Conservation (phyloP, 2,113 vertebrate genomes). For the Balaenoptera acutorostrata region DNA sequence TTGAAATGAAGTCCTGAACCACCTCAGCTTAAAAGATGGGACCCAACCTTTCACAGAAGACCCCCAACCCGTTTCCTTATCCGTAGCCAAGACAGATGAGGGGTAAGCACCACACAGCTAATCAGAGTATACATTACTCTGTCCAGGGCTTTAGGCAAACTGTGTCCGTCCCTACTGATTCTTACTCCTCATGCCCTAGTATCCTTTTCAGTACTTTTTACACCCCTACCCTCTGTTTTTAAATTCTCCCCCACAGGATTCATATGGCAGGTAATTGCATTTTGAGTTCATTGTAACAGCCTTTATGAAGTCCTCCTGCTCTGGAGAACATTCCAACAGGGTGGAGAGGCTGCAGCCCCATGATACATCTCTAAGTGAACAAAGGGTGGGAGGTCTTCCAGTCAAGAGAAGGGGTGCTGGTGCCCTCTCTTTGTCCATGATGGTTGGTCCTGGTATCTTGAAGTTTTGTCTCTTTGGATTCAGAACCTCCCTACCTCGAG, state of each 20-base stretch:
- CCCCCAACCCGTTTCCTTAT: accelerated
- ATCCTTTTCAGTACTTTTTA: background rate
- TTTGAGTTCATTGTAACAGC: background rate
- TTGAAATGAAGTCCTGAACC: background rate
- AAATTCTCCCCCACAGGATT: background rate
- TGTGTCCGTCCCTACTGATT: too few species aligned
- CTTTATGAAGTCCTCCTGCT: background rate
- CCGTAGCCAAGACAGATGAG: background rate
- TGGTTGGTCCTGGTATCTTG: accelerated
- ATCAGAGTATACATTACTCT: too few species aligned
- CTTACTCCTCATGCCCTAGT: background rate
- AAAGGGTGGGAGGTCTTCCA: too few species aligned
- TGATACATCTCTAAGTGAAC: too few species aligned
- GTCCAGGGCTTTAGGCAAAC: background rate
- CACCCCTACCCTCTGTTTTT: background rate
- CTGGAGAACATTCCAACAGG: accelerated
- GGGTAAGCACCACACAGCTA: accelerated
- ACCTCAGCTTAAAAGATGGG: accelerated
- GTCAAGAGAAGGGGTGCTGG: accelerated
- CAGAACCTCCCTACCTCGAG: background rate
- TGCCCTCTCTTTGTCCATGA: too few species aligned
- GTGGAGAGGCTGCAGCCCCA: background rate
- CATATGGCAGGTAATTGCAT: background rate
- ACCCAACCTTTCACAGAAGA: background rate
- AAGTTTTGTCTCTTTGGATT: background rate